Evolutionary conservation across 2,113 vertebrate species (phyloP), one percentile per base, ranked within the genome.

Genomic region (Apistogramma diplotaenia): DNA sequence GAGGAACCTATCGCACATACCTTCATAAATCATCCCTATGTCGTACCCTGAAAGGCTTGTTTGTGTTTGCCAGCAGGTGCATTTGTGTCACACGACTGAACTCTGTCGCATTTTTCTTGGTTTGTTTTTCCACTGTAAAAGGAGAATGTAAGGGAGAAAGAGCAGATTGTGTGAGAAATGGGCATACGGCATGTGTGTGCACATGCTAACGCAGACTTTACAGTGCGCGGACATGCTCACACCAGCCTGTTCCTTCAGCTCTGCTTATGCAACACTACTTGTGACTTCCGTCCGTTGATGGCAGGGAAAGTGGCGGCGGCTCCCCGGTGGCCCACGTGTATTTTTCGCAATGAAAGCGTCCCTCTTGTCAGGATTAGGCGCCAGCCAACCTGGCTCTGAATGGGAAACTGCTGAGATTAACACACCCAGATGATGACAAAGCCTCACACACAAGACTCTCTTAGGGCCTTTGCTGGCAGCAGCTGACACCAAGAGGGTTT

Each of bases 41-140:
- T 56, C 76, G 62, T 67, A 54, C 70, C 11, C 31, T 70, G 57
- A 86, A 75, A 67, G 46, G 73, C 81, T 76, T 60, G 76, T 86
- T 89, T 90, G 83, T 81, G 74, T 93, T 92, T 86, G 83, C 85
- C 87, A 85, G 87, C 88, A 87, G 91, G 86, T 92, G 86, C 80
- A 67, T 92, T 82, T 58, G 86, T 83, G 77, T 75, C 29, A 74
- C 72, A 61, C 46, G 74, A 89, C 46, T 85, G 78, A 84, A 58
- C 77, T 74, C 77, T 61, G 73, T 87, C 43, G 82, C 76, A n/a
- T 91, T 91, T 85, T 89, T 74, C 27, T 51, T 43, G 43, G 8
- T 86, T 62, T n/a, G n/a, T n/a, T 86, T 93, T 91, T 89, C 78
- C 37, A 72, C 87, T 65, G 83, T 76, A 83, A 91, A 91, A 16